phyloP scores from a whole-genome alignment of 2,888 invertebrate genomes.

The Cyclophora punctaria region DNA sequence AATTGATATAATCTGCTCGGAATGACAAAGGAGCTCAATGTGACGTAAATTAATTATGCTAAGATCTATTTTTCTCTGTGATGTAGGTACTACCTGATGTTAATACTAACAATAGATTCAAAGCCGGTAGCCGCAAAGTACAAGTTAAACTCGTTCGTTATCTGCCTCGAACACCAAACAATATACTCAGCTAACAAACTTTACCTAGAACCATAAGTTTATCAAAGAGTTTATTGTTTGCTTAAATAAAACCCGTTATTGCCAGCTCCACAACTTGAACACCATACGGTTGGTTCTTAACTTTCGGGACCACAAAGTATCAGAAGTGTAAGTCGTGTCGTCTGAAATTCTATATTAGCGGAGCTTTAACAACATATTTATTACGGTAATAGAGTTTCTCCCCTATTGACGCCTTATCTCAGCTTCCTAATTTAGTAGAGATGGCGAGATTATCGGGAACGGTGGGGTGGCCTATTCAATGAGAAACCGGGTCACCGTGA shows the following conservation, averaged over 20 bases:
- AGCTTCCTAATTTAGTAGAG: slow-evolving; percentile 53
- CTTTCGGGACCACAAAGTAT: neutral
- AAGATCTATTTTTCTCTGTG: too few relatives aligned
- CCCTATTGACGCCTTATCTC: slow-evolving; percentile 33
- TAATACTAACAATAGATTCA: too few relatives aligned
- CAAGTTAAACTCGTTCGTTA: slow-evolving; percentile 1
- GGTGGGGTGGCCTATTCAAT: slow-evolving; percentile 35
- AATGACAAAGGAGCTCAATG: too few relatives aligned
- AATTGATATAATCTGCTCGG: too few relatives aligned
- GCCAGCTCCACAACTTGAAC: slow-evolving; percentile 1
- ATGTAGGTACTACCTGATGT: too few relatives aligned
- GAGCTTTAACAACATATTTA: slow-evolving; percentile 23
- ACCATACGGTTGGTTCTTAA: slow-evolving; percentile 1
- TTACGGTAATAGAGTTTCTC: slow-evolving; percentile 15
- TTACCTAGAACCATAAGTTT: slow-evolving; percentile 4
- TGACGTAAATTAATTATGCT: too few relatives aligned
- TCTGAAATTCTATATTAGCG: slow-evolving; percentile 12
- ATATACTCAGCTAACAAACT: neutral
- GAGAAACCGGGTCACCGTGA: slow-evolving; percentile 53
- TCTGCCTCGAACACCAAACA: slow-evolving; percentile 1
- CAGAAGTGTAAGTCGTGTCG: neutral
- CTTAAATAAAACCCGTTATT: slow-evolving; percentile 1
- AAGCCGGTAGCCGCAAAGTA: too few relatives aligned
- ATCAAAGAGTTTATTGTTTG: slow-evolving; percentile 6
- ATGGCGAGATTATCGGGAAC: slow-evolving; percentile 50